phyloP scores from a whole-genome alignment of 2,797 vertebrate species.

The Eulemur mongoz region DNA sequence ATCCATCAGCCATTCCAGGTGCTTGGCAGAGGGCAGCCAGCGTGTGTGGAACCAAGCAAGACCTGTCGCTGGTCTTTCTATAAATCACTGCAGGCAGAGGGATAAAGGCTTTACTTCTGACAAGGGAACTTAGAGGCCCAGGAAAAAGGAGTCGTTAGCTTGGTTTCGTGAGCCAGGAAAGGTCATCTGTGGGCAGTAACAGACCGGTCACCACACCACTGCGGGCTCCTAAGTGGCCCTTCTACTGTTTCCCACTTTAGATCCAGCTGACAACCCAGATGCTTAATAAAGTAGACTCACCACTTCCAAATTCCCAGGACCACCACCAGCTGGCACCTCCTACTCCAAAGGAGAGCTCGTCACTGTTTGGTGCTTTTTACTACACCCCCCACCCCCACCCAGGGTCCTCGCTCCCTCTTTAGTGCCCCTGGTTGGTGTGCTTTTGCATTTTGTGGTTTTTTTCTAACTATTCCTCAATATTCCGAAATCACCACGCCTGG shows the following conservation, averaged over 20 bases:
- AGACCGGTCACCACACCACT: not conserved
- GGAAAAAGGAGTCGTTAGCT: slow-evolving; percentile 50
- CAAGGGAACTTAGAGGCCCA: slow-evolving; percentile 57
- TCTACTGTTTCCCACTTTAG: not conserved
- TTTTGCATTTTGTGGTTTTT: not conserved
- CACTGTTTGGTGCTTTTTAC: not conserved
- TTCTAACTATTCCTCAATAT: no score
- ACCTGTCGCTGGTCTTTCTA: slow-evolving; percentile 52
- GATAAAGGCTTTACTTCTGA: slow-evolving; percentile 50
- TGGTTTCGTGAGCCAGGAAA: slow-evolving; percentile 68
- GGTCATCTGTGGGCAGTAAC: not conserved
- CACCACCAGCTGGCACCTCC: not conserved
- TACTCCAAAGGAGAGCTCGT: not conserved
- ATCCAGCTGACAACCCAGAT: not conserved
- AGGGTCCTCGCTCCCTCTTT: not conserved
- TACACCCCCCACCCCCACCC: rapidly evolving
- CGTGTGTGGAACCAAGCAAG: slow-evolving; percentile 5
- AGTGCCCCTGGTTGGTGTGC: not conserved
- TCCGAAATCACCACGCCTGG: not conserved
- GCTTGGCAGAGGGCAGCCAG: slow-evolving; percentile 38
- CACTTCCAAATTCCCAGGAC: not conserved
- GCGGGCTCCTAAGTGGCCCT: not conserved
- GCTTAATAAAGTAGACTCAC: not conserved
- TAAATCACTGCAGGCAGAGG: slow-evolving; percentile 37
- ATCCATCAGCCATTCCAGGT: slow-evolving; percentile 29